These are phyloP conservation scores for Malthinus seriepunctatus DNA, from an alignment of 2,888 invertebrate genomes.

Conservation along the genomic window DNA sequence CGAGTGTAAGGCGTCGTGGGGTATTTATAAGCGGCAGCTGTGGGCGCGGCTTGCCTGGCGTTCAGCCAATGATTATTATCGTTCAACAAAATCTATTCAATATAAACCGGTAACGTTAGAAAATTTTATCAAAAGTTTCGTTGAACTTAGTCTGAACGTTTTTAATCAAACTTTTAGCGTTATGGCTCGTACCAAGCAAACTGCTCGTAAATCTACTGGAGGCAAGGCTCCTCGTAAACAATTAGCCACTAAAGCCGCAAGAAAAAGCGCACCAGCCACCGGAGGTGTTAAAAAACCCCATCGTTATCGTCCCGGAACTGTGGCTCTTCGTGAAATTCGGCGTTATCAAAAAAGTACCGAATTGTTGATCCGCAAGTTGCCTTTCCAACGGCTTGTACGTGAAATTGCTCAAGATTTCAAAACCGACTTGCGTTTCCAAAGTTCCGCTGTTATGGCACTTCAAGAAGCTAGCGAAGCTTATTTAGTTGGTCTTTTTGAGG, in stretches of 20 bases:
- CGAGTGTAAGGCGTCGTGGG: too few species aligned
- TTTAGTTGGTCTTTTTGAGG: conserved; percentile 93
- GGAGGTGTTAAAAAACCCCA: conserved; percentile 97
- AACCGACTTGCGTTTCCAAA: conserved; percentile 94
- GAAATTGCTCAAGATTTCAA: conserved; percentile 98
- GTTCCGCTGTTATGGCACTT: conserved; percentile 90
- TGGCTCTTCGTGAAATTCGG: conserved; percentile 95
- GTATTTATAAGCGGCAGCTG: too few species aligned
- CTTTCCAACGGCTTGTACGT: conserved; percentile 94
- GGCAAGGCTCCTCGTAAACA: conserved; percentile 96
- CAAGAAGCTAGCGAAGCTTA: conserved; percentile 92
- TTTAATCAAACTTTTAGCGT: too few species aligned
- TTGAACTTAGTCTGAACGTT: too few species aligned
- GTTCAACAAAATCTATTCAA: too few species aligned
- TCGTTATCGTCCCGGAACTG: conserved; percentile 96
- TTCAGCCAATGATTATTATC: too few species aligned
- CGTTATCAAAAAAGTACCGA: conserved; percentile 97
- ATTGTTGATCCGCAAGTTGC: conserved; percentile 91
- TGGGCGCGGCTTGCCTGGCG: too few species aligned
- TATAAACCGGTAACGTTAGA: too few species aligned
- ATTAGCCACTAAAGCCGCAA: conserved; percentile 90
- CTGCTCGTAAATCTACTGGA: conserved; percentile 96
- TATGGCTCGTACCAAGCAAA: conserved; percentile 98
- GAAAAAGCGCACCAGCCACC: conserved; percentile 93
- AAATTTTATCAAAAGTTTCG: too few species aligned